Base-by-base conservation (phyloP, 2,888 invertebrate genomes). In the Cheilosia soror region DNA sequence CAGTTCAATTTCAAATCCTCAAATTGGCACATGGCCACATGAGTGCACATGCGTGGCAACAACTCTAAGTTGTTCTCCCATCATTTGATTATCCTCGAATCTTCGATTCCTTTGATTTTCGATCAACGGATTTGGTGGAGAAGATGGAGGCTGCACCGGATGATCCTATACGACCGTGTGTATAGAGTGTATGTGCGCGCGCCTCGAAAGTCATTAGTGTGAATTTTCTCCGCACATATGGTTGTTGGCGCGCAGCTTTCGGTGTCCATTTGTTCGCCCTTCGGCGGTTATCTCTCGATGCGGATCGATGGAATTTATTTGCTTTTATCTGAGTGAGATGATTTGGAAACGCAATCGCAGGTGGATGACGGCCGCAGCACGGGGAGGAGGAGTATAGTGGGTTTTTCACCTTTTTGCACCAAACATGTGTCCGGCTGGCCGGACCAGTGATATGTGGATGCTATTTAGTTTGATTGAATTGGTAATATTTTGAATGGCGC, bases 231-330 rank as follows among this genome's bases (percentile, higher is more conserved):
- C 79, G 83, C 83, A 83, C 83, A 79, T 73, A 79, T 83, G 83
- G 82, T 20, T 44, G 81, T 29, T 71, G 51, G 42, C 11, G 37
- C 11, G 37, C 37, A 62, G 51, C 57, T 77, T 77, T 66, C 62
- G 68, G 68, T 66, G 72, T 73, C 51, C 83, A 79, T 83, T 83
- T 83, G 78, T 83, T 83, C 51, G 78, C 83, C 83, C 83, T 83
- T 73, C 68, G 83, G 83, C 83, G 66, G 73, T 83, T 83, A 83
- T 83, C 79, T 78, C 79, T 49, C 78, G 72, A 78, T 79, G 83
- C 68, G 68, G 79, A 83, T 83, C 83, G 83, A 83, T 79, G 83
- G 73, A 79, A 83, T 83, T 83, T 83, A 83, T 83, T 83, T 83
- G 66, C 73, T 73, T 83, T 79, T 79, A 79, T 83, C 83, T 57